Conservation (phyloP, 2,113 vertebrate genomes). For the Dasyurus viverrinus region DNA sequence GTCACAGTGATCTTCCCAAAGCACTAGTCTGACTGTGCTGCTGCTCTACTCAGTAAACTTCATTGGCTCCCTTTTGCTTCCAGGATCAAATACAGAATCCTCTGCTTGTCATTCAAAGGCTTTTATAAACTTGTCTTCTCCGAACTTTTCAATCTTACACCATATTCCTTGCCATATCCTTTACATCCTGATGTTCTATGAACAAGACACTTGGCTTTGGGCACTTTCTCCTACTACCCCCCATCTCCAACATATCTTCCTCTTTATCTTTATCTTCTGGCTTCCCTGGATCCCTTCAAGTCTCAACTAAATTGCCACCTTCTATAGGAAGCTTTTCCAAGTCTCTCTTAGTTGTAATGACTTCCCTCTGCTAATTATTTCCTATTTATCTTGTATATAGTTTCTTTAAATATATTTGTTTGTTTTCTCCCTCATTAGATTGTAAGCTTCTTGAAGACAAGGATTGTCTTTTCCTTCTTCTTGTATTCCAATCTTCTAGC, state of each 20-base stretch:
- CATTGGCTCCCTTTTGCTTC: neutral
- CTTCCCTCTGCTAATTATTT: neutral
- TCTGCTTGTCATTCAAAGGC: neutral
- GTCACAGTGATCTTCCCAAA: neutral
- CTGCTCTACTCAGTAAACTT: neutral
- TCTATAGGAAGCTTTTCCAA: neutral
- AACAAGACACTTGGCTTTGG: neutral
- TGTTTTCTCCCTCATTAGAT: neutral
- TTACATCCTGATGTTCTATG: neutral
- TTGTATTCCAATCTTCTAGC: neutral
- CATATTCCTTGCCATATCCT: neutral
- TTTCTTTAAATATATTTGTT: neutral
- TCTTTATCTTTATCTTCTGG: neutral
- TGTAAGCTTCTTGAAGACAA: neutral
- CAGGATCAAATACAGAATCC: neutral
- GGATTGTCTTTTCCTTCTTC: neutral
- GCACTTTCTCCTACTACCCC: neutral
- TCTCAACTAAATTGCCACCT: neutral
- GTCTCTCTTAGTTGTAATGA: neutral
- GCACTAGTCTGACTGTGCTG: neutral
- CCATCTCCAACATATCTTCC: neutral
- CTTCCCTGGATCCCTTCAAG: neutral
- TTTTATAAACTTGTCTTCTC: neutral
- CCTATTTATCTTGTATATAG: neutral
- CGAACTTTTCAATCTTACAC: neutral